These are phyloP conservation scores for Stigmatopora nigra DNA, from an alignment of 2,113 vertebrate species.

Conservation along the genomic window DNA sequence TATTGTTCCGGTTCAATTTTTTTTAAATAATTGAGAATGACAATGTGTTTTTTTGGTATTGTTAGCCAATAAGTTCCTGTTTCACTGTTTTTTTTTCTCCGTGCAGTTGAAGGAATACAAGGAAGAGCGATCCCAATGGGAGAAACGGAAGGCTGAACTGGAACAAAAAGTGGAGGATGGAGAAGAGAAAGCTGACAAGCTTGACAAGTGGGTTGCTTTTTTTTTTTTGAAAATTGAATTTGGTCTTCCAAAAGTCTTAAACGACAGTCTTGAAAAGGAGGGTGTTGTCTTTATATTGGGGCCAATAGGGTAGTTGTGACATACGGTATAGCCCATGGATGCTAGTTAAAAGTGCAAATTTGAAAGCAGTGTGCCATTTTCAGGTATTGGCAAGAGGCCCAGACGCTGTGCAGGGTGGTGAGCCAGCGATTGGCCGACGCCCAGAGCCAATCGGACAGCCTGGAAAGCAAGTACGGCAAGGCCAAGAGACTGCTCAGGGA, in stretches of 20 bases:
- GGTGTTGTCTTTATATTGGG: no score
- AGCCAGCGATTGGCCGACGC: conserved; percentile 83
- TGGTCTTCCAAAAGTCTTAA: no score
- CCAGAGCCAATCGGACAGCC: conserved; percentile 79
- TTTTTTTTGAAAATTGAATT: no score
- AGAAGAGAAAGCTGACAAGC: conserved; percentile 80
- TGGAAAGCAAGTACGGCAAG: conserved; percentile 84
- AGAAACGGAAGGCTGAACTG: conserved; percentile 70
- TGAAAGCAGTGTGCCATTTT: conserved; percentile 8
- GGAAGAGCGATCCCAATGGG: conserved; percentile 70
- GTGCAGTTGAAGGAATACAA: conserved; percentile 71
- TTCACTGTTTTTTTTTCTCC: neutral
- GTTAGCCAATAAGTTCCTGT: no score
- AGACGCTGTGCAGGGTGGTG: conserved; percentile 82
- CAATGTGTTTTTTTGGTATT: no score
- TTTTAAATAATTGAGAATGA: no score
- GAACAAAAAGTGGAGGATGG: conserved; percentile 77
- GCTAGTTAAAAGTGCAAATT: no score
- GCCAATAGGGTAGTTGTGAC: no score
- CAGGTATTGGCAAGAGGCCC: conserved; percentile 85
- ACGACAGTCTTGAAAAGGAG: no score
- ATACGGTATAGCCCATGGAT: no score
- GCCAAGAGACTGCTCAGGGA: conserved; percentile 81
- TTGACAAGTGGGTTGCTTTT: conserved; percentile 66
- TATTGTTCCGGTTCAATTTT: no score